These are phyloP conservation scores for Cyprinodon tularosa DNA, from an alignment of 2,113 vertebrate species.

Conservation along the genomic window DNA sequence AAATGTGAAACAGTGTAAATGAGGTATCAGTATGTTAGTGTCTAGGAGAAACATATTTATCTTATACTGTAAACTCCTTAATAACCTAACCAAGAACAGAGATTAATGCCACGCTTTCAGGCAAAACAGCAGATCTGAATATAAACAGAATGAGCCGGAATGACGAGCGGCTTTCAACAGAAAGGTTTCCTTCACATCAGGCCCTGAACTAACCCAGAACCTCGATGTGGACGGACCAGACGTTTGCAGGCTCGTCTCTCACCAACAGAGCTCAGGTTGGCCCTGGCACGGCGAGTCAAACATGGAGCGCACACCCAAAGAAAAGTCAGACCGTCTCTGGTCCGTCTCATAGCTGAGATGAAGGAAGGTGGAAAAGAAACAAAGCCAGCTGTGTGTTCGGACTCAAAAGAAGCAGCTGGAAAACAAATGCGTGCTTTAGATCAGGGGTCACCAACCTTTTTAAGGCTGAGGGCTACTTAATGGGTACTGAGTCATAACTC, in stretches of 20 bases:
- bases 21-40: neutral
- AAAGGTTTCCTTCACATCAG: constrained; percentile 4
- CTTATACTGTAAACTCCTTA: too few species aligned
- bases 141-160: neutral
- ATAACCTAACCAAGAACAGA: neutral
- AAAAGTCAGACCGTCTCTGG: constrained; percentile 30
- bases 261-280: constrained; percentile 32
- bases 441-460: too few species aligned
- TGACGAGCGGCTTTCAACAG: neutral
- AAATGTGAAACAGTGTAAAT: neutral
- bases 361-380: constrained; percentile 8
- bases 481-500: too few species aligned
- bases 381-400: neutral
- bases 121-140: constrained; percentile 5
- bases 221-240: constrained; percentile 16
- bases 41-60: neutral
- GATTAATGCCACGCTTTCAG: neutral
- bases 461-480: neutral
- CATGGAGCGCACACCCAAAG: constrained; percentile 1
- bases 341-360: constrained; percentile 9
- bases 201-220: constrained; percentile 32
- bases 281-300: constrained; percentile 37
- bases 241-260: constrained; percentile 41
- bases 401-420: neutral
- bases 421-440: neutral